Evolutionary conservation across 2,113 vertebrate species (phyloP).

Genomic region (Grantiella picta): DNA sequence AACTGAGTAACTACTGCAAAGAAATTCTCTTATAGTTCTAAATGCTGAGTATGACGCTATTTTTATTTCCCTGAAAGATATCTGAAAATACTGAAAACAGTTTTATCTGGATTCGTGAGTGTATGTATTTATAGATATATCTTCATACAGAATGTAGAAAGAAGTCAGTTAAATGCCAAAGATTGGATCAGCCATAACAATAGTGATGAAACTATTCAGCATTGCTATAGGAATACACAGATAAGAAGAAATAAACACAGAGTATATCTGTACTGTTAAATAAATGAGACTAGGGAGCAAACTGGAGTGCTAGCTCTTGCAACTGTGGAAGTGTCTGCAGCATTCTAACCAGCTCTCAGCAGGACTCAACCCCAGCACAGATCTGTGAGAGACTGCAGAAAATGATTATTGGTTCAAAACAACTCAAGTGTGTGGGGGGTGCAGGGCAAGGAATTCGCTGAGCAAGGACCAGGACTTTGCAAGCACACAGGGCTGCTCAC

Average conservation of each 20-base stretch:
- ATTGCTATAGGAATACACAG: not conserved
- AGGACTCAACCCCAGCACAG: not conserved
- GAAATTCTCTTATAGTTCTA: constrained; percentile 12
- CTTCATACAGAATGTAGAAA: not conserved
- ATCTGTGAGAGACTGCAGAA: not conserved
- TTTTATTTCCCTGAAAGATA: not conserved
- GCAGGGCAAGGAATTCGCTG: not conserved
- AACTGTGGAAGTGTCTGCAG: not conserved
- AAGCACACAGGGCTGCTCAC: not conserved
- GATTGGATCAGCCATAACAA: not conserved
- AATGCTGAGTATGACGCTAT: not conserved
- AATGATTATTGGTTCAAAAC: not conserved
- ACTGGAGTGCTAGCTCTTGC: rapidly evolving
- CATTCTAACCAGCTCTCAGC: not conserved
- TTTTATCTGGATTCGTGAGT: not conserved
- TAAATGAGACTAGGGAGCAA: not conserved
- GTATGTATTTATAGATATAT: not conserved
- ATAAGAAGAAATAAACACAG: not conserved
- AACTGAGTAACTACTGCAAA: not conserved
- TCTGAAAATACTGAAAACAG: not conserved
- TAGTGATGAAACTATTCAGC: not conserved
- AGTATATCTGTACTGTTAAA: not conserved
- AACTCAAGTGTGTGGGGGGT: not conserved
- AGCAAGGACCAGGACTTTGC: not conserved
- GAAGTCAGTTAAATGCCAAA: not conserved